Evolutionary conservation across 2,888 invertebrate species (phyloP).

Genomic region (Acanthococcus lagerstroemiae): DNA sequence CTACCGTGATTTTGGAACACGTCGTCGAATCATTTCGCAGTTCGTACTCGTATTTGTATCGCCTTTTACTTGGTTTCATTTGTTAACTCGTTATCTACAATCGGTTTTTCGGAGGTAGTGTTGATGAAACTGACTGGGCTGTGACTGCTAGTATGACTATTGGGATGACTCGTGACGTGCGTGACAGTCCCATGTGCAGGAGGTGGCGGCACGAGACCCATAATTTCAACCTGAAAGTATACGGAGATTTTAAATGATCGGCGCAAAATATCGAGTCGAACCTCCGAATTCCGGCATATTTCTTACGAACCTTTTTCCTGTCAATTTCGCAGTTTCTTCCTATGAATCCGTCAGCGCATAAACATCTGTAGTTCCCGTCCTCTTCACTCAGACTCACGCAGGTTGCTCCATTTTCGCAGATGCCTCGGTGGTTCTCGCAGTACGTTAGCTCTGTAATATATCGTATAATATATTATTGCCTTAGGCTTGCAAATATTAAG

Average conservation of each 20-base stretch:
- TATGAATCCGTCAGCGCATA: conserved; percentile 61
- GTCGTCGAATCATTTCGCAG: no score
- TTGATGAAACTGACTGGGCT: conserved; percentile 6
- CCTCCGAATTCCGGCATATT: not conserved
- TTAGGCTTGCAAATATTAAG: not conserved
- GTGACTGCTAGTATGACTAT: not conserved
- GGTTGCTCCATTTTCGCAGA: conserved; percentile 70
- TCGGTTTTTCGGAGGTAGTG: conserved; percentile 3
- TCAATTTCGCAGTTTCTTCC: conserved; percentile 63
- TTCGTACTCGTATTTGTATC: no score
- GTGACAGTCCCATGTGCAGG: not conserved
- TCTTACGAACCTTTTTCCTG: conserved; percentile 34
- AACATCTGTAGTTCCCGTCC: conserved; percentile 66
- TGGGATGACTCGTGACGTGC: not conserved
- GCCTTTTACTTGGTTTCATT: no score
- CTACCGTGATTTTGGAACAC: no score
- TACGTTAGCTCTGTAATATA: conserved; percentile 59
- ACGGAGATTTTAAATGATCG: not conserved
- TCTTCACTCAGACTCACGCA: conserved; percentile 67
- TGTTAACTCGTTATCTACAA: conserved; percentile 18
- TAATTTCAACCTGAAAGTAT: conserved; percentile 15
- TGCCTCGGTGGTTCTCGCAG: conserved; percentile 64
- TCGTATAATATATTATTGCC: not conserved
- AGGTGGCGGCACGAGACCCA: conserved; percentile 23
- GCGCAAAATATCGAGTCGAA: not conserved